A percentile compares a stretch with the other conserved stretches of the same genome.
Evolutionary conservation across 2,888 invertebrate species (phyloP).

Genomic region (Dolichomitus sp.): DNA sequence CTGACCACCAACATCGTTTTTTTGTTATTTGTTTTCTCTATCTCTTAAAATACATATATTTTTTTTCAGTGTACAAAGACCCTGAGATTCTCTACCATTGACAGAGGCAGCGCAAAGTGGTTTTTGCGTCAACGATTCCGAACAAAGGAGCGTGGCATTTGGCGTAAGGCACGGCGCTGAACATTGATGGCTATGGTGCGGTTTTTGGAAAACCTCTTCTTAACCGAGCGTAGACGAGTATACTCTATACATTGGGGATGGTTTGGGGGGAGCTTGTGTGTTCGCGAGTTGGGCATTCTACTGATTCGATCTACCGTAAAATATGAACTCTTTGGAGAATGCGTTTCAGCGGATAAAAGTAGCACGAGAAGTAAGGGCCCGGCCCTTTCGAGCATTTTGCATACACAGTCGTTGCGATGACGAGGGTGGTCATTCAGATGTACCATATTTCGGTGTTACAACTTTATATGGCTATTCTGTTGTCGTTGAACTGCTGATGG

Average conservation of each 20-base stretch:
- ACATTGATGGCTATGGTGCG: conserved; percentile 33
- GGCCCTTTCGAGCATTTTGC: conserved; percentile 45
- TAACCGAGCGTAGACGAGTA: conserved; percentile 60
- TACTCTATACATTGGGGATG: conserved; percentile 11
- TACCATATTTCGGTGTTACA: conserved; percentile 55
- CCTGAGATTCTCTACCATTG: neutral
- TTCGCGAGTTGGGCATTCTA: conserved; percentile 63
- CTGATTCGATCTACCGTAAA: conserved; percentile 69
- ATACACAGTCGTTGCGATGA: conserved; percentile 46
- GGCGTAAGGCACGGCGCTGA: conserved; percentile 19
- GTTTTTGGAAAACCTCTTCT: conserved; percentile 64
- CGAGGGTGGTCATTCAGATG: conserved; percentile 53
- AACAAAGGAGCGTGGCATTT: conserved; percentile 48
- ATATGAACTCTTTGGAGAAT: conserved; percentile 54
- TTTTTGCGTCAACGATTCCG: conserved; percentile 10
- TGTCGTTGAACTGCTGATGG: conserved; percentile 25
- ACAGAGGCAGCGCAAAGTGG: neutral
- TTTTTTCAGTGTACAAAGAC: neutral
- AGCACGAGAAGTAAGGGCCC: conserved; percentile 35
- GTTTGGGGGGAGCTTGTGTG: conserved; percentile 30
- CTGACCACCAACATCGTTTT: neutral
- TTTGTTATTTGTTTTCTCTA: neutral
- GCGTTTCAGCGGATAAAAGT: conserved; percentile 53
- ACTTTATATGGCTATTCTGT: conserved; percentile 21
- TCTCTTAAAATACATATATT: neutral